These are phyloP conservation scores for Cantharis nigra DNA, from an alignment of 2,888 invertebrate species.

Conservation along the genomic window DNA sequence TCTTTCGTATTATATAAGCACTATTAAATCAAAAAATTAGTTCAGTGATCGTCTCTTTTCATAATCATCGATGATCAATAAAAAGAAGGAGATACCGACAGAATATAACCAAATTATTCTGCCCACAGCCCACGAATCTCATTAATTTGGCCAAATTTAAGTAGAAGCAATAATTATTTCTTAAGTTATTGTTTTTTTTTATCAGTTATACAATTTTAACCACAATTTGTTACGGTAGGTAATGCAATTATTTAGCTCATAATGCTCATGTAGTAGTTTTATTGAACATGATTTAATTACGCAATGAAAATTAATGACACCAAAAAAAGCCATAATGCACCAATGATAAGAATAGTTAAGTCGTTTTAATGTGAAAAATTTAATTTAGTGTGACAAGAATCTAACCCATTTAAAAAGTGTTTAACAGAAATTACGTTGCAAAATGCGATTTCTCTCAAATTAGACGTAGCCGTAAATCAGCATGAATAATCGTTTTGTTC, in stretches of 20 bases:
- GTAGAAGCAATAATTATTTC: not conserved
- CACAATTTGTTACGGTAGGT: not conserved
- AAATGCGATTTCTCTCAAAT: constrained; percentile 18
- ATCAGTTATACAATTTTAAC: not conserved
- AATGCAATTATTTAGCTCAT: not conserved
- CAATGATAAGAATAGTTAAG: not conserved
- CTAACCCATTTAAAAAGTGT: constrained; percentile 13
- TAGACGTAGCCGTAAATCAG: constrained; percentile 24
- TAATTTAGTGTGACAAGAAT: not conserved
- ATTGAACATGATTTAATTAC: not conserved
- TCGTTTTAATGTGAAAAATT: not conserved
- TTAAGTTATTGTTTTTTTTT: not conserved
- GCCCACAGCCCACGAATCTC: not conserved
- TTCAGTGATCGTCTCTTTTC: not conserved
- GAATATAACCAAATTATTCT: not conserved
- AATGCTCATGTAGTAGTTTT: not conserved
- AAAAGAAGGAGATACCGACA: not conserved
- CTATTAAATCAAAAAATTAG: not conserved
- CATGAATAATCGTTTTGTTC: constrained; percentile 26
- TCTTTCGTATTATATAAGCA: not conserved
- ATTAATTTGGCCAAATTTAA: not conserved
- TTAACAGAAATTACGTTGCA: constrained; percentile 18
- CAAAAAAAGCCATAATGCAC: not conserved
- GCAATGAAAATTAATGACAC: not conserved
- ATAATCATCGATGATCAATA: not conserved